phyloP scores from a whole-genome alignment of 2,113 vertebrate genomes.

The Misgurnus anguillicaudatus region DNA sequence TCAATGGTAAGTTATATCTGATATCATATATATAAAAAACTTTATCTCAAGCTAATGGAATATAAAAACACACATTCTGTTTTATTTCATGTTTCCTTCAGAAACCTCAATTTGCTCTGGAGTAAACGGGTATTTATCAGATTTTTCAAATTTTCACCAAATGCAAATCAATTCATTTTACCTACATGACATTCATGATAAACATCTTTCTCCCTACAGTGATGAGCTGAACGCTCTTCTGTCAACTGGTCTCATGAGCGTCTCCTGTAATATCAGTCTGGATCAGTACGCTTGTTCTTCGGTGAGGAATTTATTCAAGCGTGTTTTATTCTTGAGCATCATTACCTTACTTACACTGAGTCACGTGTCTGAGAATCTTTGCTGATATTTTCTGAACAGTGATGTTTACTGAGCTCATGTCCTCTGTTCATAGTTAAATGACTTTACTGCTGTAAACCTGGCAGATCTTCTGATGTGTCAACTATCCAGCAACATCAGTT shows the following conservation, averaged over 20 bases:
- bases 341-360: no score
- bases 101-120: conserved; percentile 58
- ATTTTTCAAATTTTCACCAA: no score
- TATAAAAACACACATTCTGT: no score
- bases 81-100: conserved; percentile 25
- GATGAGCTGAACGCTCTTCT: no score
- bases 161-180: conserved; percentile 8
- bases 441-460: conserved; percentile 64
- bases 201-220: conserved; percentile 15
- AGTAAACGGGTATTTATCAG: conserved; percentile 58
- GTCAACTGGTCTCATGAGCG: conserved; percentile 20
- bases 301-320: conserved; percentile 50
- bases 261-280: conserved; percentile 61
- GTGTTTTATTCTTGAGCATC: not conserved
- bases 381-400: no score
- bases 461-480: conserved; percentile 64
- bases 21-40: not conserved
- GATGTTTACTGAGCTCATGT: not conserved
- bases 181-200: not conserved
- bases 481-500: conserved; percentile 56
- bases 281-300: conserved; percentile 67
- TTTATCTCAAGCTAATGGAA: no score
- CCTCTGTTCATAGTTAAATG: conserved; percentile 53
- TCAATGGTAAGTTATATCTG: conserved; percentile 63
- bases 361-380: no score